Percentiles rank a stretch among this genome's conserved stretches.
These are phyloP conservation scores for Hypsibius dujardini DNA, from an alignment of 1,140 invertebrate genomes.

Conservation along the genomic window DNA sequence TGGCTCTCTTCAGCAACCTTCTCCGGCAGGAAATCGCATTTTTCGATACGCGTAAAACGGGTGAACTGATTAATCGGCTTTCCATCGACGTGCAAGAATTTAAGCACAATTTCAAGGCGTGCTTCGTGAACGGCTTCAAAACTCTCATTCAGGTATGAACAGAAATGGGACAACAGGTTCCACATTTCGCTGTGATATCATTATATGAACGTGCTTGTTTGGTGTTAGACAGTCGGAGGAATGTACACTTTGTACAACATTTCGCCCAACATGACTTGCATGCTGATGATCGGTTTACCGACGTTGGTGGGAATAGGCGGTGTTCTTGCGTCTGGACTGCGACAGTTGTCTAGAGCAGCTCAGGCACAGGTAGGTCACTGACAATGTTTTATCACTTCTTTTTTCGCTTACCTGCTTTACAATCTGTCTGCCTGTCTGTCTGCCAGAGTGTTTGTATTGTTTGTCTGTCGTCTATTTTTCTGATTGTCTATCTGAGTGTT, in stretches of 20 bases:
- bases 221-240: no score
- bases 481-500: no score
- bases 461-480: no score
- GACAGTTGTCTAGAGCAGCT: slow-evolving; percentile 51
- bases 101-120: slow-evolving; percentile 81
- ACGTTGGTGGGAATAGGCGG: slow-evolving; percentile 56
- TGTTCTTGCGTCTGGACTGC: slow-evolving; percentile 49
- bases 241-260: slow-evolving; percentile 58
- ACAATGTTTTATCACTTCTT: no score
- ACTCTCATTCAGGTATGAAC: slow-evolving; percentile 59
- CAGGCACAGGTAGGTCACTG: slow-evolving; percentile 55
- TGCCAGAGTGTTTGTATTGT: no score
- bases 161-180: no score
- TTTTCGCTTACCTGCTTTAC: no score
- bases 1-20: slow-evolving; percentile 61
- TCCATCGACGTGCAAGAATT: slow-evolving; percentile 89
- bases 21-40: slow-evolving; percentile 72
- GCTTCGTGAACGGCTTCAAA: slow-evolving; percentile 67
- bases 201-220: no score
- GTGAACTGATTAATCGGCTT: slow-evolving; percentile 70
- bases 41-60: slow-evolving; percentile 72
- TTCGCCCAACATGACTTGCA: slow-evolving; percentile 65
- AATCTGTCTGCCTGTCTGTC: no score
- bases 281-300: slow-evolving; percentile 63
- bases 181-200: no score